phyloP scores from a whole-genome alignment of 2,797 vertebrate species.

The Limosa lapponica region DNA sequence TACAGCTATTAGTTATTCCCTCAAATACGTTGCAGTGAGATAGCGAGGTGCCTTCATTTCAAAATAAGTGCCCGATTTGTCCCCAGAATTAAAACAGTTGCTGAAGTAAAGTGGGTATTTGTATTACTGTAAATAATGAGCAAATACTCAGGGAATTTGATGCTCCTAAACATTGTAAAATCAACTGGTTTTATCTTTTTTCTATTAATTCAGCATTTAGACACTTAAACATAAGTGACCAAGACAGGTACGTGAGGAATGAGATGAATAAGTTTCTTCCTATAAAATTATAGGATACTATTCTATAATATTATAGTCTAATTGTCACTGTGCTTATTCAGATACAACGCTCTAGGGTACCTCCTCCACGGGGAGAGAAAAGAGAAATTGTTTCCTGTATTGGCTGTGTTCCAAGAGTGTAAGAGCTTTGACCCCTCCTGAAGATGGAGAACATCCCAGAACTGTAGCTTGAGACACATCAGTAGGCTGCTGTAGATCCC shows the following conservation, averaged over 20 bases:
- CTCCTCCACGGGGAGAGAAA: not conserved
- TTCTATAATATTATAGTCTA: not conserved
- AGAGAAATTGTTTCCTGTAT: not conserved
- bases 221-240: not conserved
- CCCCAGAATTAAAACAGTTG: not conserved
- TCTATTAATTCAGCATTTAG: not conserved
- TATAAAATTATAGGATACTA: not conserved
- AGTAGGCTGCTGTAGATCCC: not conserved
- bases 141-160: fast-evolving
- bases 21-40: not conserved
- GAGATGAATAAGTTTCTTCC: not conserved
- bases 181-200: not conserved
- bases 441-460: not conserved
- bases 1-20: fast-evolving
- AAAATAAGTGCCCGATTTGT: not conserved
- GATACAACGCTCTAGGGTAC: not conserved
- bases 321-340: not conserved
- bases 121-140: not conserved
- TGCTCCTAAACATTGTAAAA: not conserved
- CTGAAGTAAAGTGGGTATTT: not conserved
- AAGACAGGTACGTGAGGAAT: not conserved
- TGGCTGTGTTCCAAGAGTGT: not conserved
- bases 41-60: not conserved
- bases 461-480: not conserved
- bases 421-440: not conserved